Base-by-base conservation (phyloP, 1,140 invertebrate genomes). In the Drosophila tristis region DNA sequence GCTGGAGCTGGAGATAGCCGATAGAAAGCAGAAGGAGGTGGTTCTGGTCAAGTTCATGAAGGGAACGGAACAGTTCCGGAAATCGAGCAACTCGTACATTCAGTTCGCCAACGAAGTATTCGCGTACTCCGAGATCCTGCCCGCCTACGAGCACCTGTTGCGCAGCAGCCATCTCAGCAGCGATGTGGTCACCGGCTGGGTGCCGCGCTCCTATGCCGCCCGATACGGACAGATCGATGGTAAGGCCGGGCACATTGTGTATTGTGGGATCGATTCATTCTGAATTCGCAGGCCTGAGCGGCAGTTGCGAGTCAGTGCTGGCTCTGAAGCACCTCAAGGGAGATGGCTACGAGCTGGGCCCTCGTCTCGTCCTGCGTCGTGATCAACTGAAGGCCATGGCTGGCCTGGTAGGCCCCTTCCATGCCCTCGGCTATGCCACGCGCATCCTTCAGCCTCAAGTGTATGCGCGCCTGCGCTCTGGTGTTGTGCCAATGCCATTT, bases 11-110 rank as follows among this genome's bases (percentile, higher is more conserved):
- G 65, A 72, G 15, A 26, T 71, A 5, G 54, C 60, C 9, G 68
- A 60, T 29, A 57, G 76, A 25, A 49, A n/a, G 16, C 45, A 48
- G 3, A 45, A 61, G 11, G 68, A 86, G 53, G 39, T 89, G 56
- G 60, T 91, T 6, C 55, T 92, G 47, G 82, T 80, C 1, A 92
- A 92, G 62, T 90, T 92, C 43, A 92, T 92, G 91, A 90, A 89
- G 65, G 90, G 91, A 29, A 70, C 66, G n/a, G 56, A 67, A 5
- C 62, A 65, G 13, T 92, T 91, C 42, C 80, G 91, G 0, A 70
- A 71, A 43, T 73, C 73, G 3, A 86, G 86, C 55, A 82, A 81
- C 48, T 91, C 89, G 9, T 90, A 90, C 56, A 76, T 67, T 2
- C 91, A 91, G 61, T 92, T 90, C 54, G 73, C 82, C 57, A 92